A percentile compares a stretch with the other conserved stretches of the same genome.
These are phyloP conservation scores for Plagodis dolabraria DNA, from an alignment of 2,888 invertebrate genomes.

Conservation along the genomic window DNA sequence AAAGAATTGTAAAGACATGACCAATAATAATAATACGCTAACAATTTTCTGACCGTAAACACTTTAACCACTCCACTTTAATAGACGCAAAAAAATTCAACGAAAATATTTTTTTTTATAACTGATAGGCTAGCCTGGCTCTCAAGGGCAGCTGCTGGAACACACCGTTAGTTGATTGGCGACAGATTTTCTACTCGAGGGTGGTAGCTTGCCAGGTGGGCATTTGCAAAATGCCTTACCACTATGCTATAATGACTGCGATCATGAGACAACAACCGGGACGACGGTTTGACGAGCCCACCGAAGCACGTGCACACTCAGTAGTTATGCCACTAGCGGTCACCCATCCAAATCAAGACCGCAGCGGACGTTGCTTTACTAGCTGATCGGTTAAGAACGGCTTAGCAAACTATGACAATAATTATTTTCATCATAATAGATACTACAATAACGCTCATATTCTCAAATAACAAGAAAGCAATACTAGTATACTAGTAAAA, in stretches of 20 bases:
- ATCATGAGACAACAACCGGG: too few relatives aligned
- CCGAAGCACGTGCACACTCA: too few relatives aligned
- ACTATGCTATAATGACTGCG: too few relatives aligned
- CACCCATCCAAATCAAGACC: too few relatives aligned
- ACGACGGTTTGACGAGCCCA: too few relatives aligned
- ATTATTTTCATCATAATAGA: neutral
- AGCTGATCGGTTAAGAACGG: too few relatives aligned
- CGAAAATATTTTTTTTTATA: neutral
- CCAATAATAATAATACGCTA: constrained; percentile 32
- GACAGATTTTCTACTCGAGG: too few relatives aligned
- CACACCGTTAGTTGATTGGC: too few relatives aligned
- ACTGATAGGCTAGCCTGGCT: neutral
- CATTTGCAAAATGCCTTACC: too few relatives aligned
- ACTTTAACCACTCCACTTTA: constrained; percentile 11
- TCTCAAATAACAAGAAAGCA: neutral
- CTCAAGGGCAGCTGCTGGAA: neutral
- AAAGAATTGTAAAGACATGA: constrained; percentile 27
- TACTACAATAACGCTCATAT: neutral
- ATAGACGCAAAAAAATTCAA: neutral
- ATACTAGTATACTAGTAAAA: neutral
- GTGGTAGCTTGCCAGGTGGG: too few relatives aligned
- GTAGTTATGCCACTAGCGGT: too few relatives aligned
- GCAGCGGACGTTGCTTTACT: too few relatives aligned
- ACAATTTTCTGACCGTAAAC: constrained; percentile 29
- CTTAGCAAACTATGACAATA: neutral